These are phyloP conservation scores for Gymnorhina tibicen DNA, from an alignment of 2,113 vertebrate genomes.

Conservation along the genomic window DNA sequence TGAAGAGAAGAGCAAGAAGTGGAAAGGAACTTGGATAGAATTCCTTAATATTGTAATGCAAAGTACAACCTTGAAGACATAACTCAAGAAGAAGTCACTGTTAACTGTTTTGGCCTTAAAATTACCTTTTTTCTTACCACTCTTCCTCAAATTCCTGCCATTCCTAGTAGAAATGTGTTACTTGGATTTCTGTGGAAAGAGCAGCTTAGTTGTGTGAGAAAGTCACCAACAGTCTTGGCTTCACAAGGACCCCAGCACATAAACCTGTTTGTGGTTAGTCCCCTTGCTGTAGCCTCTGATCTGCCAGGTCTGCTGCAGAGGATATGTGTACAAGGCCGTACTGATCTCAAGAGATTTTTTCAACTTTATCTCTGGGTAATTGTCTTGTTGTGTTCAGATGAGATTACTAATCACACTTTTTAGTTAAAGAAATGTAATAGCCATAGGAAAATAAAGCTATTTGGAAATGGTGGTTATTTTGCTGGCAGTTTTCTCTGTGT, in stretches of 20 bases:
- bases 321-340: not conserved
- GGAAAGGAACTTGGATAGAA: not conserved
- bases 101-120: not conserved
- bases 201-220: not conserved
- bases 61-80: not conserved
- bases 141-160: not conserved
- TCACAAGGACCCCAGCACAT: not conserved
- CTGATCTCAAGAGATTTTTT: not conserved
- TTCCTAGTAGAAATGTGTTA: not conserved
- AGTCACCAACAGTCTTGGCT: not conserved
- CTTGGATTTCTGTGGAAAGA: not conserved
- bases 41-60: not conserved
- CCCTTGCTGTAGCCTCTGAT: not conserved
- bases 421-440: slow-evolving; percentile 1
- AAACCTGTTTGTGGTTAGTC: not conserved
- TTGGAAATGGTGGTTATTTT: not conserved
- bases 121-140: not conserved
- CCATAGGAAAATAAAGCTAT: not conserved
- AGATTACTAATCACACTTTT: not conserved
- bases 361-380: slow-evolving; percentile 2
- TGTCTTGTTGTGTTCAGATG: not conserved
- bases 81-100: not conserved
- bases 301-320: not conserved
- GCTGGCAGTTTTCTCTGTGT: not conserved
- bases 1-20: not conserved